These are phyloP conservation scores for Lamprotornis superbus DNA, from an alignment of 2,113 vertebrate species.

Conservation along the genomic window DNA sequence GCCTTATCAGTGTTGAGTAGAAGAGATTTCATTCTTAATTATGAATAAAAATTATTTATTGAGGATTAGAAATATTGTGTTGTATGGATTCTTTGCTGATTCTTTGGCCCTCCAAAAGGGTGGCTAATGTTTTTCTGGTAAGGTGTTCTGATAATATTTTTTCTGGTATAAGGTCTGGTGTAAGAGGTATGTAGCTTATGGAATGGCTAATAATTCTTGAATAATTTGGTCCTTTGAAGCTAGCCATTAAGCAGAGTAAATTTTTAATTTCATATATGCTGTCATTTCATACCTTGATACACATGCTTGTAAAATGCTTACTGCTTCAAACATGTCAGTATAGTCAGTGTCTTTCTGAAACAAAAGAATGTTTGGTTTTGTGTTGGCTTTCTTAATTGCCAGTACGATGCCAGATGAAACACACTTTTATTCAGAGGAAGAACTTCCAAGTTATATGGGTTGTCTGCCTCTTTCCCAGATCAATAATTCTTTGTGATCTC, in stretches of 20 bases:
- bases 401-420: not conserved
- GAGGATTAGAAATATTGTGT: not conserved
- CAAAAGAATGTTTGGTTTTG: not conserved
- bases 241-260: not conserved
- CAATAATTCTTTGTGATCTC: not conserved
- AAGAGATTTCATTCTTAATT: not conserved
- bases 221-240: not conserved
- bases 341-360: not conserved
- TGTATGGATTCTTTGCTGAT: not conserved
- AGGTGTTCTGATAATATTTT: not conserved
- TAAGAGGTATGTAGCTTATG: not conserved
- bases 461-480: not conserved
- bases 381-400: not conserved
- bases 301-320: not conserved
- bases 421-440: not conserved
- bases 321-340: not conserved
- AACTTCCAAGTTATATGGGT: not conserved
- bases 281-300: not conserved
- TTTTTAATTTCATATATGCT: not conserved
- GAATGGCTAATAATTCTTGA: not conserved
- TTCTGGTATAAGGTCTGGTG: not conserved
- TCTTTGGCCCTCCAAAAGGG: not conserved
- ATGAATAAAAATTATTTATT: not conserved
- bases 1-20: not conserved
- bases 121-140: not conserved